Evolutionary conservation across 1,140 invertebrate genomes (phyloP), one percentile per base, ranked within the genome.

Genomic region (Charaxes varanes): DNA sequence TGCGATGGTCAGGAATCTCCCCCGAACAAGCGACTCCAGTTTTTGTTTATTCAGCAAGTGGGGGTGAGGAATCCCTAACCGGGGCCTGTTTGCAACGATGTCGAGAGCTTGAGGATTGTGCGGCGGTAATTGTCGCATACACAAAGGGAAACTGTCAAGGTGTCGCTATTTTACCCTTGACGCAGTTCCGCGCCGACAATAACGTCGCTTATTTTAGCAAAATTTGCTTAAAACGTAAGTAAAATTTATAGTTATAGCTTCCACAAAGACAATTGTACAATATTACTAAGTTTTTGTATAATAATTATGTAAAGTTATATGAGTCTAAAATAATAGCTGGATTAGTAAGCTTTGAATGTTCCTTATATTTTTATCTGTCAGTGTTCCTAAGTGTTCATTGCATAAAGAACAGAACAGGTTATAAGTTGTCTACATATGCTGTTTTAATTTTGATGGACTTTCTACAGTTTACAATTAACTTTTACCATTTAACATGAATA

Each of bases 141-240:
- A 41, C 55, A 11, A 61, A 60, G 35, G 66, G 80, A 24, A 76
- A 62, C 58, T 77, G 77, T 30, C 60, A 79, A 14, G 72, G 81
- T 1, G 23, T 84, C 1, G 60, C 76, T 0, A 46, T 15, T 3
- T 36, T 41, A 0, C 33, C 54, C 0, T 46, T 54, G n/a, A 38
- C 55, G 7, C 43, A 56, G 7, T 58, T 84, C 3, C 46, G 47
- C 6, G 30, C 57, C 0, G 78, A 84, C 37, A 73, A 74, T 33
- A 80, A 84, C 47, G 69, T 68, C 7, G 69, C 72, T 8, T 82
- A 72, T 41, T 85, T 84, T 41, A 72, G 69, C 28, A 85, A 81
- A 59, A 65, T 67, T 38, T 85, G 80, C 38, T 41, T 82, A 23
- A 46, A 65, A 59, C 35, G 82, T 83, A 46, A 48, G 73, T 55